Percentiles rank a stretch among this genome's conserved stretches.
phyloP scores from a whole-genome alignment of 2,113 vertebrate genomes.

The Sminthopsis crassicaudata region DNA sequence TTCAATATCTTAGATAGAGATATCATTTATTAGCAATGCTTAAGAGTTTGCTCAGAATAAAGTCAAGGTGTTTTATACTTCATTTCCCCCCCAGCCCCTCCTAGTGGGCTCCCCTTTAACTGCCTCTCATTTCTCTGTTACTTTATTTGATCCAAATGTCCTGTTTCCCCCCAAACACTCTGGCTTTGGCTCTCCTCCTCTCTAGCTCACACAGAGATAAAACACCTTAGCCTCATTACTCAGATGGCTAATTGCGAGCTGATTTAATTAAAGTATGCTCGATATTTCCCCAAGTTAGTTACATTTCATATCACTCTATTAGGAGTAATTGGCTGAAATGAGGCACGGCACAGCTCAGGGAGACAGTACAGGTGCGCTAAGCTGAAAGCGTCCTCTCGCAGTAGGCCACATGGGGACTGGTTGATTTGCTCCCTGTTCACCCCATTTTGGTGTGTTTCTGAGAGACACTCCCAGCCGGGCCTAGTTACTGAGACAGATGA shows the following conservation, averaged over 20 bases:
- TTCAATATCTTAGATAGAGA: constrained; percentile 61
- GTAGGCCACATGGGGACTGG: background rate
- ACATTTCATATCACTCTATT: constrained; percentile 88
- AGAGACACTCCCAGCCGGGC: background rate
- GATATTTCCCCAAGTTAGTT: constrained; percentile 85
- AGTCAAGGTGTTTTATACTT: constrained; percentile 43
- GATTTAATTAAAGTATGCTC: constrained; percentile 88
- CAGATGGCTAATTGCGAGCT: constrained; percentile 87
- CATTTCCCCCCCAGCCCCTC: constrained; percentile 37
- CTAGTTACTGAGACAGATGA: background rate
- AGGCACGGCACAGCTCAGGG: constrained; percentile 65
- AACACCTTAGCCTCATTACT: constrained; percentile 84
- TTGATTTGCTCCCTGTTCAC: background rate
- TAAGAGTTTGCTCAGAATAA: constrained; percentile 63
- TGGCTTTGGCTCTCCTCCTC: constrained; percentile 52
- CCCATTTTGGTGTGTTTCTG: background rate
- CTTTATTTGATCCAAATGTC: background rate
- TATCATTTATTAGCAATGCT: constrained; percentile 50
- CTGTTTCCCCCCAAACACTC: constrained; percentile 40
- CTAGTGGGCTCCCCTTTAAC: constrained; percentile 49
- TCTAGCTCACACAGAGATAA: constrained; percentile 68
- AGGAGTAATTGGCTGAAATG: constrained; percentile 86
- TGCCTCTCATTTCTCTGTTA: constrained; percentile 33
- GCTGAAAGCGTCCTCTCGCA: background rate
- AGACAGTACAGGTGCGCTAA: constrained; percentile 81